These are phyloP conservation scores for Xenentodon cancila DNA, from an alignment of 2,797 vertebrate genomes.

Conservation along the genomic window DNA sequence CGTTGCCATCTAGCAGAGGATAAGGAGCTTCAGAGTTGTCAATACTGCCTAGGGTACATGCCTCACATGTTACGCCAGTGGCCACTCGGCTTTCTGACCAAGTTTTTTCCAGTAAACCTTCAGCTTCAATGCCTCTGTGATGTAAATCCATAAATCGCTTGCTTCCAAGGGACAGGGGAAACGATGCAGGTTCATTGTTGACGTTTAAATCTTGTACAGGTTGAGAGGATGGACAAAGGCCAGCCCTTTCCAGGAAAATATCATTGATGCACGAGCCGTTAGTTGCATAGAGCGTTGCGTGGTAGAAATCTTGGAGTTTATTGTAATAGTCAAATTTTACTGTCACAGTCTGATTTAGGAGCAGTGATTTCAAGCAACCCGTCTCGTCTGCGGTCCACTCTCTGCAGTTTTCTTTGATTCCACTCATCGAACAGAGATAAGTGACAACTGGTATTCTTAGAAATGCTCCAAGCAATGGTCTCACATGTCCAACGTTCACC, in stretches of 20 bases:
- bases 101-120: slow-evolving; percentile 7
- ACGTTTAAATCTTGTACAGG: slow-evolving; percentile 10
- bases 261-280: slow-evolving; percentile 79
- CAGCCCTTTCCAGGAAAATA: slow-evolving; percentile 68
- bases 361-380: slow-evolving; percentile 77
- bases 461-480: slow-evolving; percentile 79
- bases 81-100: slow-evolving; percentile 1
- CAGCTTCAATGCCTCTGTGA: not conserved
- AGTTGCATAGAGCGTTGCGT: slow-evolving; percentile 79
- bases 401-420: slow-evolving; percentile 72
- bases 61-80: slow-evolving; percentile 32
- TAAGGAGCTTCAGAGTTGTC: slow-evolving; percentile 13
- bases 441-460: slow-evolving; percentile 90
- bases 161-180: slow-evolving; percentile 12
- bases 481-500: slow-evolving; percentile 77
- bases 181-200: not conserved
- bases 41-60: not conserved
- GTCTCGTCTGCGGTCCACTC: slow-evolving; percentile 81
- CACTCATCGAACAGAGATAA: slow-evolving; percentile 84
- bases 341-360: slow-evolving; percentile 78
- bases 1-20: not conserved
- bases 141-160: slow-evolving; percentile 6
- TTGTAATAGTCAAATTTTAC: slow-evolving; percentile 80
- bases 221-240: not conserved
- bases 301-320: slow-evolving; percentile 80